Conservation (phyloP, 2,113 vertebrate genomes). For the Bombycilla garrulus region DNA sequence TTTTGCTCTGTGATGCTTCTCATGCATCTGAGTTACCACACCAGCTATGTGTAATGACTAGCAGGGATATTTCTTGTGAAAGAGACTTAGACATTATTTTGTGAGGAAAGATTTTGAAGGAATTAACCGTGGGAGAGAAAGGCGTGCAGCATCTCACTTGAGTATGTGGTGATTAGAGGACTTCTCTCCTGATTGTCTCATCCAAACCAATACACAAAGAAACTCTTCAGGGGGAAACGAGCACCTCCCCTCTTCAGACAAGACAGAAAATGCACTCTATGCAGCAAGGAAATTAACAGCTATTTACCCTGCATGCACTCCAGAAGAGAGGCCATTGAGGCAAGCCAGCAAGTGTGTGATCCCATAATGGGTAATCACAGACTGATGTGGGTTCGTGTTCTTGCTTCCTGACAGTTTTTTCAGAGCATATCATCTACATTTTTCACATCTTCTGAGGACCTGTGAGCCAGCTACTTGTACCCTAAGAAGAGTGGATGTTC, state of each 20-base stretch:
- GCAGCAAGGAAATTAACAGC: neutral
- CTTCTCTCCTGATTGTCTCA: neutral
- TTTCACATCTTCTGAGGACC: neutral
- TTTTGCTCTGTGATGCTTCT: neutral
- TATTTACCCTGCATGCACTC: neutral
- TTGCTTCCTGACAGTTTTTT: neutral
- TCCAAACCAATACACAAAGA: neutral
- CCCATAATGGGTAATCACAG: neutral
- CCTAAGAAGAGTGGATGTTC: neutral
- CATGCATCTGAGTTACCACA: neutral
- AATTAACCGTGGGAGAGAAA: neutral
- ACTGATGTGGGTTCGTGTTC: neutral
- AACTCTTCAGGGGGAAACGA: neutral
- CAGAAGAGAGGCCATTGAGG: neutral
- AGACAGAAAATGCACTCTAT: neutral
- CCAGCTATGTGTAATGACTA: neutral
- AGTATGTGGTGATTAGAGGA: neutral
- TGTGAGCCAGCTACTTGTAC: neutral
- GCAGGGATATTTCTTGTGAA: neutral
- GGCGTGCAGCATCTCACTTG: neutral
- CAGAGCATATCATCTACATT: neutral
- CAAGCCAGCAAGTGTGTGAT: neutral
- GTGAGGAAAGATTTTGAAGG: neutral
- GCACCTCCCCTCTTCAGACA: neutral
- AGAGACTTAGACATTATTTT: neutral